Evolutionary conservation across 2,113 vertebrate genomes (phyloP), one percentile per base, ranked within the genome.

Genomic region (Lepus europaeus): DNA sequence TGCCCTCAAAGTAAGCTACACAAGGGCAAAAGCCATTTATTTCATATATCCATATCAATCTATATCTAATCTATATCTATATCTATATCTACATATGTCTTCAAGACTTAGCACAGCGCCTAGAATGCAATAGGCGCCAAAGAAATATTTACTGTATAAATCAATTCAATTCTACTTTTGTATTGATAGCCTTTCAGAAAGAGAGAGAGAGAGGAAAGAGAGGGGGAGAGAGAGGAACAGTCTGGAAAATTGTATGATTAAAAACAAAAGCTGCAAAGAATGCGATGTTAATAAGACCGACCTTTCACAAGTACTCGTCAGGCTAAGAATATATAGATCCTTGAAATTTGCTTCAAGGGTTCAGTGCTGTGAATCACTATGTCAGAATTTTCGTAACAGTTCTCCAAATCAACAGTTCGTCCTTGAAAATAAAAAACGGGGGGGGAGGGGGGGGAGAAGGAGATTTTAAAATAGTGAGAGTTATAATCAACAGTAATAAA

Each of bases 101-200:
- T 89, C 59, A 68, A 22, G 25, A 45, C 2, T 17, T 49, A 74
- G 63, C 25, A 20, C 4, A 49, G 27, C 39, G 27, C n/a, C 56
- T 86, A 36, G 49, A 36, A 56, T 64, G 13, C 10, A 29, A 77
- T 20, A 74, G 4, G 25, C 53, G 10, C 17, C 78, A 12, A 19
- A 73, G 25, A 93, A 88, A 78, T 61, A 63, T 74, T 82, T 69
- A 29, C 39, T 33, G 16, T 73, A 74, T 79, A 10, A 87, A 17
- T 36, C 11, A 93, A 63, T 73, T 73, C 68, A 69, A 64, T 87
- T 82, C 33, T 73, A 51, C n/a, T 87, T 95, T 93, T 17, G 25
- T 10, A 83, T 39, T 14, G n/a, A 53, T 79, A 87, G 49, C 23
- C 11, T 89, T 93, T 83, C 80, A 70, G 36, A 59, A 6, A 45